A percentile compares a stretch with the other conserved stretches of the same genome.
These are phyloP conservation scores for Muntiacus muntjak DNA, from an alignment of 2,113 vertebrate genomes.

Conservation along the genomic window DNA sequence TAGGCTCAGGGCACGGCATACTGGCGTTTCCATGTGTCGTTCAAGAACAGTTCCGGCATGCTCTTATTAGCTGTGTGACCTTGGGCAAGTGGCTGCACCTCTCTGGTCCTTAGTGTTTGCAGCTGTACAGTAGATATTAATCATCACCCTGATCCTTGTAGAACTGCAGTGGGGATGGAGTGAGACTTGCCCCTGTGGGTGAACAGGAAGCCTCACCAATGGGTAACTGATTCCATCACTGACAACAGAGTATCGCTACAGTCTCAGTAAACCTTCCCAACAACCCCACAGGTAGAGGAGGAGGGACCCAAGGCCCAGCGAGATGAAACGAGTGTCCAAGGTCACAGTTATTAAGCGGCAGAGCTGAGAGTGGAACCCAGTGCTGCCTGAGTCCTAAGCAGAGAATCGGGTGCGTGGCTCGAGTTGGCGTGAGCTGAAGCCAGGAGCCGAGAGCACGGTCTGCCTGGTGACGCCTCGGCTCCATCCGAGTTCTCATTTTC, in stretches of 20 bases:
- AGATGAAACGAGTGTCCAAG: background rate
- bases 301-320: background rate
- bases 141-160: background rate
- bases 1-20: accelerated
- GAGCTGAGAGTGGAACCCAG: background rate
- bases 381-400: background rate
- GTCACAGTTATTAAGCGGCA: background rate
- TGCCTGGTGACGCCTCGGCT: background rate
- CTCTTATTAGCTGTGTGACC: background rate
- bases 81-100: background rate
- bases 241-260: background rate
- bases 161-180: background rate
- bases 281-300: background rate
- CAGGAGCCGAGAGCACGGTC: accelerated
- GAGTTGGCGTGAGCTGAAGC: background rate
- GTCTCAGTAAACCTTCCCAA: background rate
- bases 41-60: background rate
- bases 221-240: background rate
- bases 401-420: accelerated
- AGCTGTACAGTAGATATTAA: background rate
- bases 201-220: background rate
- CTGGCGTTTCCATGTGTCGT: accelerated
- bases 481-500: background rate
- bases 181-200: background rate
- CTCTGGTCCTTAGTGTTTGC: background rate